phyloP scores from a whole-genome alignment of 2,888 invertebrate genomes.

The Parapristionchus giblindavisi region DNA sequence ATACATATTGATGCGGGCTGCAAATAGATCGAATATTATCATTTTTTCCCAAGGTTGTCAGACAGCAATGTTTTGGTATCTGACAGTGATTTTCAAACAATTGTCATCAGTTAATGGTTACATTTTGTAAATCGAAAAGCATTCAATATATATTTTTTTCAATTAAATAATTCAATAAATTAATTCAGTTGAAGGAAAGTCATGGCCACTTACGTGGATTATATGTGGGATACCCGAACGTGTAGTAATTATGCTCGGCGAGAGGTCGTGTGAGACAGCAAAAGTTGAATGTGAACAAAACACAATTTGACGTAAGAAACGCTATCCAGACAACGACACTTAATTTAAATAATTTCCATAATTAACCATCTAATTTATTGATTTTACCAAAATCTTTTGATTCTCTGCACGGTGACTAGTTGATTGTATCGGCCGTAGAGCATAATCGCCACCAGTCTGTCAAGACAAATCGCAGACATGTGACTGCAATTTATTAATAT shows the following conservation, averaged over 20 bases:
- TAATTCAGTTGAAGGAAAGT: not conserved
- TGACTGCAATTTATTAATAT: constrained; percentile 64
- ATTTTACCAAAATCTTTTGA: constrained; percentile 50
- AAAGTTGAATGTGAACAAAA: constrained; percentile 57
- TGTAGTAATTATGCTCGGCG: constrained; percentile 62
- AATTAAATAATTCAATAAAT: not conserved
- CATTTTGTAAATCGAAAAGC: too few species aligned
- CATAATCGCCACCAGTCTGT: constrained; percentile 67
- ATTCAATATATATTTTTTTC: not conserved
- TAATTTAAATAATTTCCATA: constrained; percentile 35
- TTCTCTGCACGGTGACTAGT: constrained; percentile 58
- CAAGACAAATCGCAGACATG: constrained; percentile 69
- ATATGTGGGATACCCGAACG: constrained; percentile 60
- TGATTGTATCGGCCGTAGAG: constrained; percentile 63
- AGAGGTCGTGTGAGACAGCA: constrained; percentile 68
- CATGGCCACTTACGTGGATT: not conserved
- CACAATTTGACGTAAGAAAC: constrained; percentile 59
- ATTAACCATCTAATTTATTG: not conserved
- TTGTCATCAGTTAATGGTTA: too few species aligned
- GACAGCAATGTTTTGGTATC: not conserved
- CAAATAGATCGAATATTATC: not conserved
- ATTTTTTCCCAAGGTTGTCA: not conserved
- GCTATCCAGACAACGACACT: constrained; percentile 62
- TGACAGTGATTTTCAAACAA: not conserved
- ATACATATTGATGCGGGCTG: constrained; percentile 57